Conservation (phyloP, 1,140 invertebrate genomes). For the Ptiloglossa arizonensis region DNA sequence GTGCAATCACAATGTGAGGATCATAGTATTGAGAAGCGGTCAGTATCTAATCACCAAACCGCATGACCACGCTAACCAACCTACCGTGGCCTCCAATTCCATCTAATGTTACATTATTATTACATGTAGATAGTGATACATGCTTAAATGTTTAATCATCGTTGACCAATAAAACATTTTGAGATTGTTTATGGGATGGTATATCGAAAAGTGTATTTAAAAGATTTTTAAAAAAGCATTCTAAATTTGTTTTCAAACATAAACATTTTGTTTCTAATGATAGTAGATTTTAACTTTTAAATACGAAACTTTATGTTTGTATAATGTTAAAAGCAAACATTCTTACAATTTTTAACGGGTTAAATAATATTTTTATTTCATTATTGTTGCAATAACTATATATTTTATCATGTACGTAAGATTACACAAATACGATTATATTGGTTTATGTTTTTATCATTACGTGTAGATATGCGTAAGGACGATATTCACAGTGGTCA, state of each 20-base stretch:
- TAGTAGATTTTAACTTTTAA: too few species aligned
- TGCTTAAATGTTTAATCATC: constrained; percentile 1
- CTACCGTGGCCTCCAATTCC: constrained; percentile 62
- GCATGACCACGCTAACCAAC: constrained; percentile 67
- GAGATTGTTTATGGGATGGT: background rate
- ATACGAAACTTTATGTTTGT: too few species aligned
- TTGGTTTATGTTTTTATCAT: constrained; percentile 1
- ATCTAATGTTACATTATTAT: constrained; percentile 73
- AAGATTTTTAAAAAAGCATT: background rate
- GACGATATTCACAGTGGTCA: constrained; percentile 11
- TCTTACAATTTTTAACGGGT: too few species aligned
- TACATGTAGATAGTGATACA: constrained; percentile 40
- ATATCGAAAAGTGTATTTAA: background rate
- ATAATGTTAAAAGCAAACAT: too few species aligned
- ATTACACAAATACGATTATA: too few species aligned
- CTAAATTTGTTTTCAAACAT: background rate
- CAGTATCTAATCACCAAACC: constrained; percentile 74
- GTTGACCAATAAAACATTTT: constrained; percentile 3
- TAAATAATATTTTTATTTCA: background rate
- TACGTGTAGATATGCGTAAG: background rate
- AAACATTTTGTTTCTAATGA: too few species aligned
- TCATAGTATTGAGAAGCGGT: constrained; percentile 59
- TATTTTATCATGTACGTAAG: too few species aligned
- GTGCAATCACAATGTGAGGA: constrained; percentile 41
- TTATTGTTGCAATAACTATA: background rate